Conservation (phyloP, 1,140 invertebrate genomes). For the Apis mellifera region DNA sequence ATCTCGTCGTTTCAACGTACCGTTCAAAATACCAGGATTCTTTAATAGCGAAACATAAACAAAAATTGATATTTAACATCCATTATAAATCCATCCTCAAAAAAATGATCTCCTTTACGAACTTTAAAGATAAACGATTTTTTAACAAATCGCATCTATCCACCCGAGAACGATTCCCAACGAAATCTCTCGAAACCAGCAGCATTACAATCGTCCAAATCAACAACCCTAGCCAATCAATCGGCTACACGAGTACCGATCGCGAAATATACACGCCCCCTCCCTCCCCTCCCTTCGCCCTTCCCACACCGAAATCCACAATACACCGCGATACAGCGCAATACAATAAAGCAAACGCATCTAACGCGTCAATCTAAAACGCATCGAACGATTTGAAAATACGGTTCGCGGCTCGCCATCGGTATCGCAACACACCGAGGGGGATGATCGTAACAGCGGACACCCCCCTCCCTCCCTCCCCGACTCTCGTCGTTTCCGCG, state of each 20-base stretch:
- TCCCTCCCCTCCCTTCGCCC: background rate
- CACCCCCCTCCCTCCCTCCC: no score
- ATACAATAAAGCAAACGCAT: background rate
- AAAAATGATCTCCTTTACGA: background rate
- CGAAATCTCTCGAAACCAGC: background rate
- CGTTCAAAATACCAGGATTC: no score
- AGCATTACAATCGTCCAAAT: background rate
- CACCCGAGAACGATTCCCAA: background rate
- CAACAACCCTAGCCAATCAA: slow-evolving; percentile 7
- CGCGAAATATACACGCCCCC: slow-evolving; percentile 19
- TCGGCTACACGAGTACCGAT: slow-evolving; percentile 3
- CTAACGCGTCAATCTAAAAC: slow-evolving; percentile 18
- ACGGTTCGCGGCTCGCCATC: background rate
- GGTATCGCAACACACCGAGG: background rate
- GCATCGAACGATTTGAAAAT: slow-evolving; percentile 19
- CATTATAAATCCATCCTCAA: no score
- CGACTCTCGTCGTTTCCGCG: no score
- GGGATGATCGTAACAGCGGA: background rate
- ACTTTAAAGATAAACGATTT: background rate
- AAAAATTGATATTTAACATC: no score
- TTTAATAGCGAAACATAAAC: no score
- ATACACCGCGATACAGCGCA: background rate
- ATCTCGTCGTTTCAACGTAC: no score
- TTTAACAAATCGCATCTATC: background rate
- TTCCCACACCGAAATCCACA: background rate